Percentiles rank a stretch among this genome's conserved stretches.
Evolutionary conservation across 1,140 invertebrate species (phyloP).

Genomic region (Druon quercuslanigerum): DNA sequence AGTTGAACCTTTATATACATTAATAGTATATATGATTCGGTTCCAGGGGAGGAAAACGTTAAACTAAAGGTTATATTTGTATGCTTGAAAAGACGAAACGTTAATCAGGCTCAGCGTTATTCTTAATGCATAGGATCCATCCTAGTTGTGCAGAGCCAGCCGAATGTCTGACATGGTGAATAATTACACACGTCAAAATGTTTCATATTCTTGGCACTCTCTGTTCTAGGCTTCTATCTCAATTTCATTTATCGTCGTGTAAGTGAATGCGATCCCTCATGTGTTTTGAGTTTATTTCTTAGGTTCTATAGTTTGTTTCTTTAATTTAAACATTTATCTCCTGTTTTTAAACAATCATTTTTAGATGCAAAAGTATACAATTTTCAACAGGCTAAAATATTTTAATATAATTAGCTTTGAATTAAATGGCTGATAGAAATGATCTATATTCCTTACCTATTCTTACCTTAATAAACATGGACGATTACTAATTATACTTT

Average conservation of each 20-base stretch:
- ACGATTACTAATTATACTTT: no score
- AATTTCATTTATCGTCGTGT: neutral
- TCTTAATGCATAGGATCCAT: slow-evolving; percentile 52
- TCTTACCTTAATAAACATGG: no score
- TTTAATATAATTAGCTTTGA: no score
- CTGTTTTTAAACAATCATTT: no score
- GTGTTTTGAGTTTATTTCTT: neutral
- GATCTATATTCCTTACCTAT: no score
- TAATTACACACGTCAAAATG: slow-evolving; percentile 57
- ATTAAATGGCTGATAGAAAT: no score
- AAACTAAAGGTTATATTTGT: neutral
- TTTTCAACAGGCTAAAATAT: no score
- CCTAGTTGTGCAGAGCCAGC: slow-evolving; percentile 41
- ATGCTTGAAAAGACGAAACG: neutral
- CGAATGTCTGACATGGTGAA: slow-evolving; percentile 53
- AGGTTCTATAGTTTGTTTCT: neutral
- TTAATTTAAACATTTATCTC: no score
- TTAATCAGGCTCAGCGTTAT: slow-evolving; percentile 16
- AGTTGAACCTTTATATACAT: no score
- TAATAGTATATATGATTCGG: no score
- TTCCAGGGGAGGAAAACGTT: no score
- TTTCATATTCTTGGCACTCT: slow-evolving; percentile 46
- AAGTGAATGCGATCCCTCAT: neutral
- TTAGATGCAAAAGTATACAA: no score
- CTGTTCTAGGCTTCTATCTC: slow-evolving; percentile 2